Evolutionary conservation across 2,797 vertebrate genomes (phyloP).

Genomic region (Phrynocephalus forsythii): DNA sequence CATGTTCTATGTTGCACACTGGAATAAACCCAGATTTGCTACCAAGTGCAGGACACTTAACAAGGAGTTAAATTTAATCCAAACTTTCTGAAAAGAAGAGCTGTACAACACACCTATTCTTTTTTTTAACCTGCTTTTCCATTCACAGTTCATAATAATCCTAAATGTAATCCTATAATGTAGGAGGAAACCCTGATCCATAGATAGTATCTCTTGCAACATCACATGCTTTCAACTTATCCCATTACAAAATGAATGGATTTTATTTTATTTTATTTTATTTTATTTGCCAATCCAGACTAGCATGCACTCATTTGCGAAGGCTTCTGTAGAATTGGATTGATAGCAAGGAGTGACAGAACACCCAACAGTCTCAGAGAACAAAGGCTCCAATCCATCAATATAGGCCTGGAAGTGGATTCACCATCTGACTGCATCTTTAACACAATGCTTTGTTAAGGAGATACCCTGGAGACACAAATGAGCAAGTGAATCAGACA

Average conservation of each 20-base stretch:
- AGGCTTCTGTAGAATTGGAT: neutral
- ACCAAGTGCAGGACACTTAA: neutral
- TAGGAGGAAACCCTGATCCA: neutral
- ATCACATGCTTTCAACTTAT: neutral
- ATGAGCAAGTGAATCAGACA: slow-evolving; percentile 5
- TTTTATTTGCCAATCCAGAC: neutral
- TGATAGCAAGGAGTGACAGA: neutral
- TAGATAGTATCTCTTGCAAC: neutral
- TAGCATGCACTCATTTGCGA: neutral
- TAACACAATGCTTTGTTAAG: slow-evolving; percentile 21
- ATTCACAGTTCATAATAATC: neutral
- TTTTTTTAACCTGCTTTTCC: neutral
- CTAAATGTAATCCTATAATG: neutral
- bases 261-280: no score
- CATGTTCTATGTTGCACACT: neutral
- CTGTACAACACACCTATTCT: neutral
- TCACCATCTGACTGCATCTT: slow-evolving; percentile 9
- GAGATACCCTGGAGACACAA: slow-evolving; percentile 19
- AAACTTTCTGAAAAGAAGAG: neutral
- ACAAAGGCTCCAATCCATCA: slow-evolving; percentile 2
- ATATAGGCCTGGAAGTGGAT: slow-evolving; percentile 9
- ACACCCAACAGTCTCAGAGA: neutral
- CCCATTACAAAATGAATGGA: slow-evolving; percentile 17
- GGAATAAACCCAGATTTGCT: neutral
- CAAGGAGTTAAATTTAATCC: neutral